Percentiles rank a stretch among this genome's conserved stretches.
Conservation (phyloP, 1,140 invertebrate species). For the Oryctes rhinoceros region DNA sequence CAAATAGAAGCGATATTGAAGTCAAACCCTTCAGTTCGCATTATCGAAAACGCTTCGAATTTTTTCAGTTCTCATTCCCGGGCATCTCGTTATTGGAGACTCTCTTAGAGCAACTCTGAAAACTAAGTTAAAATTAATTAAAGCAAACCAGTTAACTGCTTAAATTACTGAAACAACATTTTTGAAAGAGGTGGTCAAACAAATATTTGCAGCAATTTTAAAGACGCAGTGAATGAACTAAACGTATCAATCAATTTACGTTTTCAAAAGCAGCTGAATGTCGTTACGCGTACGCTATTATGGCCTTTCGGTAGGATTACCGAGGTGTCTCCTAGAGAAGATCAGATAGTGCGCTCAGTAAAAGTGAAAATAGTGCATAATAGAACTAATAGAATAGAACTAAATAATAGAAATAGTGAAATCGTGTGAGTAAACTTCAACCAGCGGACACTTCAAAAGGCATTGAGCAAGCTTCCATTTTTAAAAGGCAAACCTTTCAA, state of each 20-base stretch:
- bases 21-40: background rate
- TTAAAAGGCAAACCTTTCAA: too few relatives aligned
- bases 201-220: conserved; percentile 11
- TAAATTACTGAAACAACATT: background rate
- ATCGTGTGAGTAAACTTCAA: background rate
- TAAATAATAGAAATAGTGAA: too few relatives aligned
- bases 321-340: background rate
- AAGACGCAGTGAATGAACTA: background rate
- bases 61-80: background rate
- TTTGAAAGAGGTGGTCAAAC: background rate
- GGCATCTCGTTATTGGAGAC: conserved; percentile 20
- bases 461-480: too few relatives aligned
- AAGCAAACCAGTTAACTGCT: conserved; percentile 4
- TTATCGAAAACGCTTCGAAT: too few relatives aligned
- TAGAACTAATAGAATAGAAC: too few relatives aligned
- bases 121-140: background rate
- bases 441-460: background rate
- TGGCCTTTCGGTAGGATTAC: conserved; percentile 12
- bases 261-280: background rate
- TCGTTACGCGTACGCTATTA: background rate
- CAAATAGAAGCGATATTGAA: background rate
- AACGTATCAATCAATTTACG: background rate
- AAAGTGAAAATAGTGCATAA: background rate
- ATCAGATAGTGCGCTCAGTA: background rate
- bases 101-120: background rate